Evolutionary conservation across 2,888 invertebrate genomes (phyloP), one percentile per base, ranked within the genome.

Genomic region (Leucophenga maculata): DNA sequence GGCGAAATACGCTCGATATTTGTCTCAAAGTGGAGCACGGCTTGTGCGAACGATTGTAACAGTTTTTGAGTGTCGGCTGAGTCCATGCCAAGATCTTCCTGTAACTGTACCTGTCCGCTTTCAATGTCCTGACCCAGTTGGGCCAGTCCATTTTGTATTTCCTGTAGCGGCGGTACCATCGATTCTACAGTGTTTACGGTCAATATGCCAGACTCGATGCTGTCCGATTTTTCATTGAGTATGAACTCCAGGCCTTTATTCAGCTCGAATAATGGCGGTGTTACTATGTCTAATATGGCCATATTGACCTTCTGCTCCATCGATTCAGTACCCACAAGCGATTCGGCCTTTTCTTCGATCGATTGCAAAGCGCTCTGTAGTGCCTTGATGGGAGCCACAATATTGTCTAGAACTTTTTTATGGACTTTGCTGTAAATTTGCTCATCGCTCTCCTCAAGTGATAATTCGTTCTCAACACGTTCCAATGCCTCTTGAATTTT

Each of bases 251-350:
- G 88, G 0, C 91, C 91, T 79, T 89, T 91, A 72, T 91, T 90
- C 6, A 93, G 85, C 82, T 93, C 92, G 68, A 91, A 88, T n/a
- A 93, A 89, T 0, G 93, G 91, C 16, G 91, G 90, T 77, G 91
- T 91, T 0, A 93, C 91, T 67, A 91, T 90, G 80, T 93, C 92
- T 68, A 93, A 90, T 44, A 93, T 90, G 69, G 92, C 91, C 70
- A 92, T 91, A 75, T 92, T 91, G 67, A 91, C 84, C 75, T 88
- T 89, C 64, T 88, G 87, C 54, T 89, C 88, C 57, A 88, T 74
- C 0, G 86, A 84, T 55, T 87, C 86, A 11, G 77, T 76, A 0
- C 82, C 86, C 0, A 79, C 78, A 8, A 82, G 67, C 0, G 83
- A 80, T 9, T 83, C 80, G 0, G 80, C 79, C 62, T 85, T 85